phyloP scores from a whole-genome alignment of 64 coral and sea anemone species.

The Exaiptasia diaphana region DNA sequence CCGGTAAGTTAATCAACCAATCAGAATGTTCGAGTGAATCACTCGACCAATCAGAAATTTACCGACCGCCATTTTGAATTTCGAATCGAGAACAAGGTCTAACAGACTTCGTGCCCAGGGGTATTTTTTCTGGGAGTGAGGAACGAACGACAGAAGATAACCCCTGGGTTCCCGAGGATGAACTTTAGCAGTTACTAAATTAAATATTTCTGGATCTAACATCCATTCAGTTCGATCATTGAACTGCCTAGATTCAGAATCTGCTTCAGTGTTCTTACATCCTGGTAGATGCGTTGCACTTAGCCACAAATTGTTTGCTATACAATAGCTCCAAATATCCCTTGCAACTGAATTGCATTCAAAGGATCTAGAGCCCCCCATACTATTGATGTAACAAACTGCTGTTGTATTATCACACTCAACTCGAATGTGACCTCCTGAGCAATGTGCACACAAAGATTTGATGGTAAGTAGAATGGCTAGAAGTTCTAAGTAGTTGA shows the following conservation, averaged over 20 bases:
- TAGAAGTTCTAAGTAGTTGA: background rate
- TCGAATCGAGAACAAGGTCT: too few species aligned
- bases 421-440: conserved; percentile 15
- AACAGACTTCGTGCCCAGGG: too few species aligned
- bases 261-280: conserved; percentile 24
- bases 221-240: conserved; percentile 45
- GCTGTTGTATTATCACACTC: conserved; percentile 25
- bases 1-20: too few species aligned
- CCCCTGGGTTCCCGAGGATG: background rate
- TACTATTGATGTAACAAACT: conserved; percentile 45
- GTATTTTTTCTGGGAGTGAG: too few species aligned
- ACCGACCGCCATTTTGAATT: too few species aligned
- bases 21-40: too few species aligned
- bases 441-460: background rate
- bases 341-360: conserved; percentile 6
- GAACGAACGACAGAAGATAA: too few species aligned
- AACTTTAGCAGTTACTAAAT: background rate
- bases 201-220: background rate
- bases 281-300: conserved; percentile 39
- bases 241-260: conserved; percentile 18
- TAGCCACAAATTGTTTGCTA: conserved; percentile 27
- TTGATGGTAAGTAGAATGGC: background rate
- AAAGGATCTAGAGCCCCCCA: conserved; percentile 3
- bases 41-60: too few species aligned
- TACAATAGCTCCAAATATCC: conserved; percentile 29